Evolutionary conservation across 2,113 vertebrate species (phyloP).

Genomic region (Orycteropus afer): DNA sequence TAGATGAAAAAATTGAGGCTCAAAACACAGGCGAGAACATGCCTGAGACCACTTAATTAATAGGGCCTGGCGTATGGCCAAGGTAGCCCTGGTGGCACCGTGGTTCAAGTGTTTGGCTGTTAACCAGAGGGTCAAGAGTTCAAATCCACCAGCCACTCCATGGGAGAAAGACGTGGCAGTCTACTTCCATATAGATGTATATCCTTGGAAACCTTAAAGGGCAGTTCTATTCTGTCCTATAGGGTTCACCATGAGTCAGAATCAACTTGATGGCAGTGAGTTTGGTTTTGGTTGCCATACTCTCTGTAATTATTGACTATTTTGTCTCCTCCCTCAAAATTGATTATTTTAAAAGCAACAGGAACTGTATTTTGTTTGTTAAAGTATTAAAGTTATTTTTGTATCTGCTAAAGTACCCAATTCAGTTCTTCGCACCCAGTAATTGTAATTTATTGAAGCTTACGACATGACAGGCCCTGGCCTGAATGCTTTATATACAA

Average conservation of each 20-base stretch:
- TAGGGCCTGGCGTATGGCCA: not conserved
- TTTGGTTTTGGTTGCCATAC: not conserved
- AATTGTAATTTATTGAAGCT: constrained; percentile 10
- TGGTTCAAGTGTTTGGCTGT: no score
- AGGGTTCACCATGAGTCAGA: no score
- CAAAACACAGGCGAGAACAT: not conserved
- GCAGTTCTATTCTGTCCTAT: no score
- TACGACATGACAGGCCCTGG: not conserved
- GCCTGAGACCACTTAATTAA: not conserved
- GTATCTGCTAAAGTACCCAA: not conserved
- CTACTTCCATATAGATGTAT: no score
- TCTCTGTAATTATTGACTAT: not conserved
- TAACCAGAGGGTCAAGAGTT: no score
- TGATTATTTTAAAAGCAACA: not conserved
- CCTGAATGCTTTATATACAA: not conserved
- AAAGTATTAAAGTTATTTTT: no score
- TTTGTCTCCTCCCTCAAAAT: not conserved
- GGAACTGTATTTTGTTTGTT: not conserved
- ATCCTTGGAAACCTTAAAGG: no score
- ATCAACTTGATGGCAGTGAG: no score
- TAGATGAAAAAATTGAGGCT: not conserved
- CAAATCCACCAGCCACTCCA: no score
- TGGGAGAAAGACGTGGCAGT: no score
- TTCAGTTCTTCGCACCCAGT: not conserved
- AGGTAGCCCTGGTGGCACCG: no score